Evolutionary conservation across 2,797 vertebrate genomes (phyloP), one percentile per base, ranked within the genome.

Genomic region (Myotis pilosus): DNA sequence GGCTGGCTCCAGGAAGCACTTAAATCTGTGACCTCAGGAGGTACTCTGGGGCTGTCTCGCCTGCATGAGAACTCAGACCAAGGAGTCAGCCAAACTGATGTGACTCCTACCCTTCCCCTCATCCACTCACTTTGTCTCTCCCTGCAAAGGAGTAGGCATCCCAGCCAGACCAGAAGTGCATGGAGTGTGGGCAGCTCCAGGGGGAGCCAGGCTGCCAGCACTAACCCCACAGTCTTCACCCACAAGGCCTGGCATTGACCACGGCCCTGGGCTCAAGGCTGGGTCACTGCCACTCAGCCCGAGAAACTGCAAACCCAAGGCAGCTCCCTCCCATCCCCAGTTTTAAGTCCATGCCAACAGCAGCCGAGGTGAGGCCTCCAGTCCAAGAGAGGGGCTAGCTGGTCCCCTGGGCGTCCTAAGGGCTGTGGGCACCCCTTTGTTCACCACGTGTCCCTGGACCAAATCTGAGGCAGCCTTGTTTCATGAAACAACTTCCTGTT

Each of bases 401-500:
- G 30, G 38, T 64, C 44, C 23, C 17, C 68, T 41, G 51, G 44
- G 25, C 20, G 5, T 71, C 55, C 66, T 49, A 17, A 87, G 49
- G 30, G 20, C 74, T 93, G 53, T 86, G 82, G 86, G 89, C 16
- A 60, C 51, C 30, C 47, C 87, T 98, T 96, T 97, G 92, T 97
- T 97, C 96, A 92, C 64, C 64, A 20, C 0, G 0, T 55, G 64
- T 90, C 91, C 15, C 2, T 91, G 49, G 92, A 92, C 84, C 89
- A 94, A 96, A 96, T 97, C 96, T 96, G 92, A 74, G 8, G 25
- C 30, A 94, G n/a, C 33, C 41, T 76, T 79, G 22, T 80, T 49
- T 84, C 44, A 8, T 19, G 20, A 95, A 95, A 94, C 76, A 92
- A 83, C 74, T 97, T 97, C 66, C 94, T 96, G 91, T 95, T 95